phyloP scores from a whole-genome alignment of 2,888 invertebrate genomes.

The Eristalis arbustorum region DNA sequence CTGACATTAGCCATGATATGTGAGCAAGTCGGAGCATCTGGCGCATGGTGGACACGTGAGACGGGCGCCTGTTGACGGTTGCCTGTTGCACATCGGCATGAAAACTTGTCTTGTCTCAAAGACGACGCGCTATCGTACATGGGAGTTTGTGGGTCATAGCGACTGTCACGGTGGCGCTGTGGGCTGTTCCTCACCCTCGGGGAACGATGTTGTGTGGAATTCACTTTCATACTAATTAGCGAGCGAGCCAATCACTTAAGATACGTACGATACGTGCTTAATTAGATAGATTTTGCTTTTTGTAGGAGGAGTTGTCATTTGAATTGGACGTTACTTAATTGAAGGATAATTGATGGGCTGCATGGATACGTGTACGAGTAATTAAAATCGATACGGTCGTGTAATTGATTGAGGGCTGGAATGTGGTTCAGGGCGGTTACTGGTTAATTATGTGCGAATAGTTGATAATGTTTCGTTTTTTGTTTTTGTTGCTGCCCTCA shows the following conservation, averaged over 20 bases:
- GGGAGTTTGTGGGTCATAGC: neutral
- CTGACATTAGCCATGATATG: conserved; percentile 20
- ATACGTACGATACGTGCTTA: conserved; percentile 8
- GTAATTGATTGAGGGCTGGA: conserved; percentile 15
- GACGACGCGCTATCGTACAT: neutral
- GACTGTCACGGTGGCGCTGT: neutral
- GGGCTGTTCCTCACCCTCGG: conserved; percentile 5
- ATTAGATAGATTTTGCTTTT: conserved; percentile 25
- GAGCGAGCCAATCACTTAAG: conserved; percentile 31
- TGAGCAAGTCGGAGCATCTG: neutral
- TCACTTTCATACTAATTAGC: conserved; percentile 38
- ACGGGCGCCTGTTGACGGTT: neutral
- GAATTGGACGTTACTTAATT: conserved; percentile 31
- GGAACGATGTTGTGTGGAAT: conserved; percentile 10
- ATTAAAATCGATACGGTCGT: conserved; percentile 13
- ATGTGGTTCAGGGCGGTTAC: neutral
- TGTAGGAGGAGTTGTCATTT: conserved; percentile 55
- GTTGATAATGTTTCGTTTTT: neutral
- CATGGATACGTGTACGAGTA: neutral
- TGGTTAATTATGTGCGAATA: neutral
- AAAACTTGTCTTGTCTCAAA: neutral
- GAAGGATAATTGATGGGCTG: conserved; percentile 52
- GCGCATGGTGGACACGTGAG: neutral
- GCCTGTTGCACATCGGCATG: neutral
- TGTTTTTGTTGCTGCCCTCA: neutral